Conservation (phyloP, 2,797 vertebrate species). For the Prionace glauca region DNA sequence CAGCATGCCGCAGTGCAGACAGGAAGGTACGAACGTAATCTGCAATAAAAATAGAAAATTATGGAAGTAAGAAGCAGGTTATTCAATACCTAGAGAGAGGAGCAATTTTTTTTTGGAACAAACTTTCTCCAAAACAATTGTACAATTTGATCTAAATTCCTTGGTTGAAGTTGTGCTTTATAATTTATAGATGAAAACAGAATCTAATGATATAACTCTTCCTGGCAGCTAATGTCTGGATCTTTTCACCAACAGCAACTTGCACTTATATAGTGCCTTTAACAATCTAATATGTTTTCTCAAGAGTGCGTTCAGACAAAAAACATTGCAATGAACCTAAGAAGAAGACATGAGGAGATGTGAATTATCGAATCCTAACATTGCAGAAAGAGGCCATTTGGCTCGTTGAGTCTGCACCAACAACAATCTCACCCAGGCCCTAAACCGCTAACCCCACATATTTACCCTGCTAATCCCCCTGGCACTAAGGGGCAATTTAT, state of each 20-base stretch:
- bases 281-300: background rate
- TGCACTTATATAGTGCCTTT: background rate
- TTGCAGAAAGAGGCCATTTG: no score
- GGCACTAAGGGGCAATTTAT: no score
- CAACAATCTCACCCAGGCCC: no score
- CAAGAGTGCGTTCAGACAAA: background rate
- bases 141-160: background rate
- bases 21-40: background rate
- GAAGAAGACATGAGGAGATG: background rate
- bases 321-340: background rate
- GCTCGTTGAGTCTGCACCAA: no score
- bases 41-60: background rate
- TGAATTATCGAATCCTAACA: no score
- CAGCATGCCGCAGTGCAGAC: background rate
- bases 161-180: background rate
- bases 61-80: background rate
- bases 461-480: no score
- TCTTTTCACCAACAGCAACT: background rate
- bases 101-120: background rate
- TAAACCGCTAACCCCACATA: no score
- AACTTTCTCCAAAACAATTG: background rate
- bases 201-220: background rate
- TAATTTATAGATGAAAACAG: background rate
- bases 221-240: background rate
- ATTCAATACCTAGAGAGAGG: background rate